Conservation (phyloP, 2,888 invertebrate species). For the Arrhopalites spinosus region DNA sequence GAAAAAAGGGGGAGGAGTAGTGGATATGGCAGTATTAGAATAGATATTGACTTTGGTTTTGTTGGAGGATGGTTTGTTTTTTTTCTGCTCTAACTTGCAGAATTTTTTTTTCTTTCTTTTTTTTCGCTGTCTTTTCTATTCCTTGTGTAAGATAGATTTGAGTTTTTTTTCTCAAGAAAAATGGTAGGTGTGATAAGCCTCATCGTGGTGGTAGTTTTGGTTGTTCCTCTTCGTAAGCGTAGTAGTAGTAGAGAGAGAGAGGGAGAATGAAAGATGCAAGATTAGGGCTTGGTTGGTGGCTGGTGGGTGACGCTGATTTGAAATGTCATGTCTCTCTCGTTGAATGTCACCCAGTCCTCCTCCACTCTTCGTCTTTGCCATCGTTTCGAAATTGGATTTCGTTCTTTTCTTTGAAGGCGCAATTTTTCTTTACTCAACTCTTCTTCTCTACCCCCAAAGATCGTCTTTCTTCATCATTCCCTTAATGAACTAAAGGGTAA, state of each 20-base stretch:
- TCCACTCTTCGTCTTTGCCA: conserved; percentile 8
- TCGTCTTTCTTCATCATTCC: conserved; percentile 29
- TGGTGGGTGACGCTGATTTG: conserved; percentile 40
- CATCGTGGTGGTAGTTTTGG: conserved; percentile 8
- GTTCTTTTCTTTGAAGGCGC: conserved; percentile 8
- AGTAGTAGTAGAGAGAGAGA: conserved; percentile 19
- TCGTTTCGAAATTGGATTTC: conserved; percentile 26
- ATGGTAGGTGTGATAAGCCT: conserved; percentile 24
- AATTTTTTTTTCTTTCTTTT: conserved; percentile 11
- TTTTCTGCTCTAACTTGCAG: conserved; percentile 11
- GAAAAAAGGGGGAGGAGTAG: conserved; percentile 11
- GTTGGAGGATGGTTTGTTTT: neutral
- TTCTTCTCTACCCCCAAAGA: neutral
- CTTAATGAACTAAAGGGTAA: conserved; percentile 30
- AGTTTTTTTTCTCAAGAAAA: conserved; percentile 14
- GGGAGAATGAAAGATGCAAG: conserved; percentile 27
- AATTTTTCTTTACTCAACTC: conserved; percentile 22
- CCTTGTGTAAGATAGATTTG: conserved; percentile 15
- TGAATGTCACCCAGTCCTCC: conserved; percentile 25
- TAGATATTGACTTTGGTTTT: conserved; percentile 11
- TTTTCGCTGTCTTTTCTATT: neutral
- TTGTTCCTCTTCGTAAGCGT: neutral
- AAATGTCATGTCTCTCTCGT: conserved; percentile 32
- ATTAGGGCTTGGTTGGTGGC: conserved; percentile 40
- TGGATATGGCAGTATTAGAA: conserved; percentile 13